Percentiles rank a stretch among this genome's conserved stretches.
phyloP scores from a whole-genome alignment of 2,888 invertebrate species.

The Ganaspis brasiliensis region DNA sequence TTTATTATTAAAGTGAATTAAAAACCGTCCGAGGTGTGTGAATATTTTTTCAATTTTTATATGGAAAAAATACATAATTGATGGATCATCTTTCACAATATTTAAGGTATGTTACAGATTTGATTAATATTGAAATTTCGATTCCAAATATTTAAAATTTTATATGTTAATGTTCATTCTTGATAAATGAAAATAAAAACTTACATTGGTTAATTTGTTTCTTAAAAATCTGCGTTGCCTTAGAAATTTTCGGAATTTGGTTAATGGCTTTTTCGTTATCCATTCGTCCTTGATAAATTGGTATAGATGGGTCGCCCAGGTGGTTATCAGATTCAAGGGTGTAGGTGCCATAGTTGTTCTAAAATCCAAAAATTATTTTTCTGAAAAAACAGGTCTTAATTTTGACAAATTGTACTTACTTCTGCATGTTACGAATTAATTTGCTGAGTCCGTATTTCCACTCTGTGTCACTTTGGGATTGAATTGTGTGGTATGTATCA shows the following conservation, averaged over 20 bases:
- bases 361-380: slow-evolving; percentile 43
- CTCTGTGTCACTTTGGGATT: slow-evolving; percentile 89
- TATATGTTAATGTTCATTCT: too few relatives aligned
- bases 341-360: slow-evolving; percentile 86
- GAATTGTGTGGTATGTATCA: slow-evolving; percentile 99
- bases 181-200: too few relatives aligned
- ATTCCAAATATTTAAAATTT: too few relatives aligned
- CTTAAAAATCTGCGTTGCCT: neutral
- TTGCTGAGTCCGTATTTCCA: slow-evolving; percentile 91
- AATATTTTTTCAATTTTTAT: too few relatives aligned
- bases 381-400: neutral
- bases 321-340: slow-evolving; percentile 87
- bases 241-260: slow-evolving; percentile 9
- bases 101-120: too few relatives aligned
- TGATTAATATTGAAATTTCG: too few relatives aligned
- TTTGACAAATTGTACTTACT: slow-evolving; percentile 73
- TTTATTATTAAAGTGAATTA: too few relatives aligned
- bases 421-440: slow-evolving; percentile 88
- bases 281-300: slow-evolving; percentile 78
- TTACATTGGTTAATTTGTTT: neutral
- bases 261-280: slow-evolving; percentile 69
- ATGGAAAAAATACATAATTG: too few relatives aligned
- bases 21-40: too few relatives aligned
- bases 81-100: too few relatives aligned
- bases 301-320: slow-evolving; percentile 81